Evolutionary conservation across 2,888 invertebrate genomes (phyloP).

Genomic region (Stramonita haemastoma): DNA sequence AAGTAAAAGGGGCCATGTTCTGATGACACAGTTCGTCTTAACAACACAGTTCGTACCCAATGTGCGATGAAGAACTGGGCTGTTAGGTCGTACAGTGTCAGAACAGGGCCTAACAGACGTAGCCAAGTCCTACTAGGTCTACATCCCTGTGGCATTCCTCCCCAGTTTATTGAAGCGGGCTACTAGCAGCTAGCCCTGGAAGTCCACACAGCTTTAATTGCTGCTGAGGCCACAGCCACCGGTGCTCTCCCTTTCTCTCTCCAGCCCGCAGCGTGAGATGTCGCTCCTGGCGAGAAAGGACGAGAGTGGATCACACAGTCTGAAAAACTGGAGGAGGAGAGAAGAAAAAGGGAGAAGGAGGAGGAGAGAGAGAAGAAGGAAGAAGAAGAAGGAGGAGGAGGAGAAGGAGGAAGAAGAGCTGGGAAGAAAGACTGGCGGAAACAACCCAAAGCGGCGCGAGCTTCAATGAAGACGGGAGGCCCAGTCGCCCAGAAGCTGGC

Average conservation of each 20-base stretch:
- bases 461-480: background rate
- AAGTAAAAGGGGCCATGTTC: too few relatives aligned
- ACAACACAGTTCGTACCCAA: too few relatives aligned
- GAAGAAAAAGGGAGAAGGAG: background rate
- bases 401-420: background rate
- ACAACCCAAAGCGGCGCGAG: background rate
- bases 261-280: conserved; percentile 31
- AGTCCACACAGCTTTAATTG: conserved; percentile 29
- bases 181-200: conserved; percentile 32
- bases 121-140: too few relatives aligned
- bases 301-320: conserved; percentile 32
- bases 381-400: background rate
- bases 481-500: background rate
- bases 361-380: conserved; percentile 1
- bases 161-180: conserved; percentile 28
- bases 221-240: conserved; percentile 14
- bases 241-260: background rate
- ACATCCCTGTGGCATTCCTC: conserved; percentile 8
- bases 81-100: too few relatives aligned
- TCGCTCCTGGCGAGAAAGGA: conserved; percentile 42
- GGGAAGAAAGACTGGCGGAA: background rate
- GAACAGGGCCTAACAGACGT: too few relatives aligned
- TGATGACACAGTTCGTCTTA: too few relatives aligned
- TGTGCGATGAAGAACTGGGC: too few relatives aligned
- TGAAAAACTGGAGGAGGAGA: background rate